Base-by-base conservation (phyloP, 2,888 invertebrate species). In the Brachypterus glaber region DNA sequence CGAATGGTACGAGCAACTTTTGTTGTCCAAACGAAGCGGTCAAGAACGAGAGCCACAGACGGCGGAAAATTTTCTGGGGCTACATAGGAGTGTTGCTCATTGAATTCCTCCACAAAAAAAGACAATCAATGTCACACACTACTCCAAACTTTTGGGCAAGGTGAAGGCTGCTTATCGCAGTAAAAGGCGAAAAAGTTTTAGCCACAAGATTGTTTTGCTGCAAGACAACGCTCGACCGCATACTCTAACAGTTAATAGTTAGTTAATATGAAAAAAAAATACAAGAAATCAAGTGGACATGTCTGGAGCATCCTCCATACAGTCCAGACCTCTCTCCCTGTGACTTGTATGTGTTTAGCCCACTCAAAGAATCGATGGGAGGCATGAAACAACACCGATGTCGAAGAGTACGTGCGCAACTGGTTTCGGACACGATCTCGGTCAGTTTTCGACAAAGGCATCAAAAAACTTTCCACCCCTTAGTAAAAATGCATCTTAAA, bases 281-380 rank as follows among this genome's bases (percentile, higher is more conserved):
- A 16, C 17, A 17, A 30, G 15, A 33, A 33, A 27, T 26, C 26
- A 17, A n/a, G 11, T 38, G 33, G 29, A 21, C 25, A 18, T 16
- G 27, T 13, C 38, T 38, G 8, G 38, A 33, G 18, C 38, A 38
- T 14, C 38, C 38, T 33, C 49, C 49, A 7, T 52, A 51, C 39
- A 50, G 52, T 40, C 45, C 47, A 14, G 48, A 52, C 36, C 41
- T 53, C 40, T 52, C 51, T 33, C 51, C 50, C 41, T 50, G 46
- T 41, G 47, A 53, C 29, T 50, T 39, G 32, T 46, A 48, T 43
- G 14, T 50, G 41, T 52, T 51, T 43, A 48, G 47, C 17, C 46
- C 46, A 25, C 47, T 53, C 15, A 52, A 54, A 43, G 46, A 49
- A 43, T 46, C 42, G 5, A 44, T 51, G n/a, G 50, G 51, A 44